Conservation (phyloP, 2,797 vertebrate genomes). For the Micrastur ruficollis region DNA sequence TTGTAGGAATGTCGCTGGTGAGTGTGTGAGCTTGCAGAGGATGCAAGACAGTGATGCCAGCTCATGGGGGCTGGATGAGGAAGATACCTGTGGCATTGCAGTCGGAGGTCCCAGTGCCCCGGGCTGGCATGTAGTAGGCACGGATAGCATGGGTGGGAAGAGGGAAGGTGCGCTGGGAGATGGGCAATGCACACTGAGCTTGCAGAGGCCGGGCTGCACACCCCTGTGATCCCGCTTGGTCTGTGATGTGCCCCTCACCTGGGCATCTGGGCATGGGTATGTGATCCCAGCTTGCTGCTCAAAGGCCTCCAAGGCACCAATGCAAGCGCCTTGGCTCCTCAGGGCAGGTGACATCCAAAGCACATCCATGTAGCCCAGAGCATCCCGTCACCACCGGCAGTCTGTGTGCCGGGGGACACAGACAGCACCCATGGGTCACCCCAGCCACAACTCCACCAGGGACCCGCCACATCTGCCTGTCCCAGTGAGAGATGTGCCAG, state of each 20-base stretch:
- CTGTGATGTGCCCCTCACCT: neutral
- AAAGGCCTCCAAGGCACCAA: neutral
- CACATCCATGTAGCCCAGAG: accelerated
- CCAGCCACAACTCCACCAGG: accelerated
- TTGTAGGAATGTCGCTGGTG: neutral
- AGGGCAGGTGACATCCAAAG: neutral
- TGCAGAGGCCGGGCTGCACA: no score
- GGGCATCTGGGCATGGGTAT: neutral
- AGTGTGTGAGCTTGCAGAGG: neutral
- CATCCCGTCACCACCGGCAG: neutral
- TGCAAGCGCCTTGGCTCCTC: accelerated
- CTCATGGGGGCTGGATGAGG: neutral
- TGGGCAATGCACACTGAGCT: no score
- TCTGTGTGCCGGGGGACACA: neutral
- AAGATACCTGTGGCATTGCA: neutral
- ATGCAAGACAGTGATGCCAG: neutral
- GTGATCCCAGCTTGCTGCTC: neutral
- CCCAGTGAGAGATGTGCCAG: accelerated
- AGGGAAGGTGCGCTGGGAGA: neutral
- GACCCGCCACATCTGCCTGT: neutral
- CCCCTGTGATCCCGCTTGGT: neutral
- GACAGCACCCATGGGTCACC: neutral
- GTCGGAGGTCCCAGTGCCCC: accelerated
- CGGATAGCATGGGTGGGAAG: neutral
- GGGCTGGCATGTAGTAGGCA: no score